These are phyloP conservation scores for Acronicta leporina DNA, from an alignment of 2,888 invertebrate species.

Conservation along the genomic window DNA sequence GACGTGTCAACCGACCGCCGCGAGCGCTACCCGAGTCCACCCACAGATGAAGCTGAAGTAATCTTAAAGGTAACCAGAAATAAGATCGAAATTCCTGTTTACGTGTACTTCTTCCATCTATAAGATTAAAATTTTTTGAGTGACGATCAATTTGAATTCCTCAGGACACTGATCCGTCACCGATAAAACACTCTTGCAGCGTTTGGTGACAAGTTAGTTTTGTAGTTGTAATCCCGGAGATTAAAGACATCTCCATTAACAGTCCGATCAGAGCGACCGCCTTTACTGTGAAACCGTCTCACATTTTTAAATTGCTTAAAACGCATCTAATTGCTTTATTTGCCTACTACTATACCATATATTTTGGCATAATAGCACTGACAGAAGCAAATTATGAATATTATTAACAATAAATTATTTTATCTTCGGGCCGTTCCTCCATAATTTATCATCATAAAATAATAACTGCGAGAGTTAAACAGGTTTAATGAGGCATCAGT, in stretches of 20 bases:
- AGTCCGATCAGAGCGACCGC: conserved; percentile 49
- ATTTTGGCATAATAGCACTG: conserved; percentile 68
- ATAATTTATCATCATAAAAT: conserved; percentile 78
- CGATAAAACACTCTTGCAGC: conserved; percentile 82
- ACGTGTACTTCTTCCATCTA: conserved; percentile 9
- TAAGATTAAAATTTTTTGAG: conserved; percentile 66
- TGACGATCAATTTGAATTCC: conserved; percentile 83
- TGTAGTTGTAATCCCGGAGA: conserved; percentile 80
- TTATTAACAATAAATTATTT: conserved; percentile 71
- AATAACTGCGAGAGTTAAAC: conserved; percentile 75
- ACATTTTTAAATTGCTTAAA: conserved; percentile 59
- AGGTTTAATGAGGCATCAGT: conserved; percentile 77
- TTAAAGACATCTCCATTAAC: conserved; percentile 74
- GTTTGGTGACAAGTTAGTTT: conserved; percentile 85
- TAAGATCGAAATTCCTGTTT: conserved; percentile 61
- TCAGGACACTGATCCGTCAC: conserved; percentile 86
- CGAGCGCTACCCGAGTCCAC: conserved; percentile 49
- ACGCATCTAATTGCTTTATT: conserved; percentile 66
- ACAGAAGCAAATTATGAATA: conserved; percentile 75
- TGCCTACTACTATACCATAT: conserved; percentile 67
- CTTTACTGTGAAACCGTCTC: conserved; percentile 54
- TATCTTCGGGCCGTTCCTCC: conserved; percentile 69
- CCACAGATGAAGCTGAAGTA: conserved; percentile 36
- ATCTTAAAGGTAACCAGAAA: conserved; percentile 6
- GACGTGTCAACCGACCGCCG: conserved; percentile 69